Evolutionary conservation across 1,140 invertebrate genomes (phyloP).

Genomic region (Agrypnia vestita): DNA sequence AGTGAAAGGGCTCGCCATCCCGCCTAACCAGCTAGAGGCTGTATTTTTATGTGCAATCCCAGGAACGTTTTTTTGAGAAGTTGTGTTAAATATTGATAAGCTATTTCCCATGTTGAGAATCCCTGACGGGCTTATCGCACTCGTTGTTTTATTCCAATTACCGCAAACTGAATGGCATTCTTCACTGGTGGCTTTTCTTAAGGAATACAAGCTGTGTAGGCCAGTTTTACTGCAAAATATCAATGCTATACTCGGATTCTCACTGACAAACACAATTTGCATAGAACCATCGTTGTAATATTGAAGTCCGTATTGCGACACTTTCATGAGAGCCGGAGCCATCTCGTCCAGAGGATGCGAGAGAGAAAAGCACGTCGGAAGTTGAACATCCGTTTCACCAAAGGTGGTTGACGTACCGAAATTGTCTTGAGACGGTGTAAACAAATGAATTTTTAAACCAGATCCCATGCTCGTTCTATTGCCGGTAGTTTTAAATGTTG

Average conservation of each 20-base stretch:
- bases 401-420: conserved; percentile 38
- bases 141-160: conserved; percentile 69
- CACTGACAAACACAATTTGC: conserved; percentile 73
- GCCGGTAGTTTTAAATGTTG: not conserved
- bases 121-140: conserved; percentile 71
- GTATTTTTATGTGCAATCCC: conserved; percentile 42
- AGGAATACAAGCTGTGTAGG: conserved; percentile 87
- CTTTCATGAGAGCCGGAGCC: conserved; percentile 84
- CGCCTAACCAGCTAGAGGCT: conserved; percentile 65
- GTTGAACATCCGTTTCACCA: conserved; percentile 65
- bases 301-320: conserved; percentile 71
- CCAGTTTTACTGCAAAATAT: conserved; percentile 84
- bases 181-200: conserved; percentile 83
- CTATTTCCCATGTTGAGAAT: conserved; percentile 61
- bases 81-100: conserved; percentile 63
- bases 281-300: conserved; percentile 71
- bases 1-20: conserved; percentile 65
- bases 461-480: conserved; percentile 49
- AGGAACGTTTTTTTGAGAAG: conserved; percentile 15
- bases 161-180: conserved; percentile 78
- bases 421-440: conserved; percentile 45
- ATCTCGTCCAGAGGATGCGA: conserved; percentile 93
- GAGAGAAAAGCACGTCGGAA: conserved; percentile 86
- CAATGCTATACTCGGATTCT: conserved; percentile 75
- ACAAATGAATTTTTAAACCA: conserved; percentile 32